These are phyloP conservation scores for Stictocephala bisonia DNA, from an alignment of 2,888 invertebrate genomes.

Conservation along the genomic window DNA sequence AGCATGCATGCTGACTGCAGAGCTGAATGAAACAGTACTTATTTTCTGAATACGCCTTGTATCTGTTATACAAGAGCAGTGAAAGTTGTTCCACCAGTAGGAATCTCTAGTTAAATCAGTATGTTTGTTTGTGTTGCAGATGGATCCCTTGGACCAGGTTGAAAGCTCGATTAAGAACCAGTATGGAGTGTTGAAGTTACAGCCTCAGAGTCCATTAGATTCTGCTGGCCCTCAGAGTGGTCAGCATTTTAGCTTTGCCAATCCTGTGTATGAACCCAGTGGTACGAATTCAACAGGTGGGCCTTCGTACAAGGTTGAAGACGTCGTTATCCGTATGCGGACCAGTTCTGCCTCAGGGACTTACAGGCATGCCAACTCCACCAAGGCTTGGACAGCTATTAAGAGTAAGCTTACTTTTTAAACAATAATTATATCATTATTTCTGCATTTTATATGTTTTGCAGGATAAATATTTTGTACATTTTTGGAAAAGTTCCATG, in stretches of 20 bases:
- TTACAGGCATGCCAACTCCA: slow-evolving; percentile 63
- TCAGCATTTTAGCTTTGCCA: slow-evolving; percentile 80
- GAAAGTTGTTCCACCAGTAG: too few species aligned
- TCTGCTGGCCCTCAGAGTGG: slow-evolving; percentile 63
- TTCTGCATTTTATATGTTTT: too few species aligned
- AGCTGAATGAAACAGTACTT: too few species aligned
- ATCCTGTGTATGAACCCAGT: slow-evolving; percentile 86
- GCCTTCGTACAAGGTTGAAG: slow-evolving; percentile 69
- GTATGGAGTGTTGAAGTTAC: slow-evolving; percentile 81
- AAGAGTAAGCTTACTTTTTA: slow-evolving; percentile 65
- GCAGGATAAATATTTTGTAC: background rate
- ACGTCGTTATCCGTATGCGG: slow-evolving; percentile 71
- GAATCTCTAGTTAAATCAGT: too few species aligned
- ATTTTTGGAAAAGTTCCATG: slow-evolving; percentile 57
- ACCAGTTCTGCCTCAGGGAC: slow-evolving; percentile 50
- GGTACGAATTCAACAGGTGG: slow-evolving; percentile 61
- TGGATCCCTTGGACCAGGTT: slow-evolving; percentile 71
- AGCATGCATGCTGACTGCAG: too few species aligned
- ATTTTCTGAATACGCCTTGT: too few species aligned
- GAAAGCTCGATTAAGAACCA: slow-evolving; percentile 68
- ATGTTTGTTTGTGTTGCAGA: slow-evolving; percentile 64
- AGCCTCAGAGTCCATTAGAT: slow-evolving; percentile 66
- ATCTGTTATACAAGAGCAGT: too few species aligned
- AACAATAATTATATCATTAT: too few species aligned
- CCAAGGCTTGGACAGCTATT: slow-evolving; percentile 67